A percentile compares a stretch with the other conserved stretches of the same genome.
phyloP scores from a whole-genome alignment of 2,888 invertebrate genomes.

The Drosophila sordidula region DNA sequence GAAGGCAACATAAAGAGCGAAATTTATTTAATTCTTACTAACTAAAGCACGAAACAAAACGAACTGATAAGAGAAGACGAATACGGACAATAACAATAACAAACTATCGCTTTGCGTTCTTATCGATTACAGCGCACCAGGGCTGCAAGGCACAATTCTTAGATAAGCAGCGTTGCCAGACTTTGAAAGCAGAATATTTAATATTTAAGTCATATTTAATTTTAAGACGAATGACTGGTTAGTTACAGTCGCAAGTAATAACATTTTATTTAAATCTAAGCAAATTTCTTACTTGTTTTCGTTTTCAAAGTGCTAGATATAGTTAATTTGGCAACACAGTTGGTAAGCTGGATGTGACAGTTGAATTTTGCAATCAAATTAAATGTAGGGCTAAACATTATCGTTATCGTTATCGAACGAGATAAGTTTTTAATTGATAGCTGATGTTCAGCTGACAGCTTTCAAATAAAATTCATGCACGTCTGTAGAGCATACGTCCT shows the following conservation, averaged over 20 bases:
- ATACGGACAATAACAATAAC: slow-evolving; percentile 39
- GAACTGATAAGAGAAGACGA: slow-evolving; percentile 55
- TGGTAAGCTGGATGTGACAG: neutral
- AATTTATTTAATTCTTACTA: slow-evolving; percentile 29
- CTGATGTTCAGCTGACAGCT: neutral
- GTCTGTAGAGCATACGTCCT: neutral
- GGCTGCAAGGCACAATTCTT: slow-evolving; percentile 1
- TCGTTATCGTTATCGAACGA: slow-evolving; percentile 1
- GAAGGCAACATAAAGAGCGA: slow-evolving; percentile 37
- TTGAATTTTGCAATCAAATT: slow-evolving; percentile 3
- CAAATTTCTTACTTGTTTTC: no score
- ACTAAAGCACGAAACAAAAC: slow-evolving; percentile 47
- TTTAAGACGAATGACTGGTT: no score
- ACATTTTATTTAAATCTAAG: no score
- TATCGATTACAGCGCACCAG: slow-evolving; percentile 22
- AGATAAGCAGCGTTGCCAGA: neutral
- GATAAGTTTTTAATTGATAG: fast-evolving
- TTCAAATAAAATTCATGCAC: neutral
- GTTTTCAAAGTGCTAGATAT: no score
- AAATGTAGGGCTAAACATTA: neutral
- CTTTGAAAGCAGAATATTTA: neutral
- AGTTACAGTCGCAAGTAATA: no score
- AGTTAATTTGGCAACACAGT: neutral
- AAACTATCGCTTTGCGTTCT: slow-evolving; percentile 28
- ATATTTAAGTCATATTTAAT: no score